Base-by-base conservation (phyloP, 2,888 invertebrate genomes). In the Drosophila leonis region DNA sequence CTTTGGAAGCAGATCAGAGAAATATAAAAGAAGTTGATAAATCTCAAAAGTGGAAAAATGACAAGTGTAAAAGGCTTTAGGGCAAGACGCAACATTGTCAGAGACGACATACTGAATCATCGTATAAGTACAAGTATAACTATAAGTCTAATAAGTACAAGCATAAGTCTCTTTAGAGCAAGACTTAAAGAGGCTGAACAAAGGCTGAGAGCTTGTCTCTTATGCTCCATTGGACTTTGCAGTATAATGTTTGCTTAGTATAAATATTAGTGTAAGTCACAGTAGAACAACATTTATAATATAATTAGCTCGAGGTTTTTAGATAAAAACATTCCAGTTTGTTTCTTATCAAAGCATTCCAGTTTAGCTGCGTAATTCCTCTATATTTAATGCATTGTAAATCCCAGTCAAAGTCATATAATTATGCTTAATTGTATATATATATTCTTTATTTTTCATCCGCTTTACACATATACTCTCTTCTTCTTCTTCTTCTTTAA, bases 361-460 rank as follows among this genome's bases (percentile, higher is more conserved):
- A 24, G 9, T 27, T 15, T 5, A 24, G 7, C 29, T 24, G 33
- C 27, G 33, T 44, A 37, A 37, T 46, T 44, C 6, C 20, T 33
- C 2, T 0, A 2, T 15, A 9, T 7, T 29, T 42, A 24, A 27
- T 13, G 29, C 52, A 35, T 9, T 48, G 35, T 54, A 15, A 48
- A 8, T 35, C 39, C 46, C 59, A 66, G 35, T 61, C 10, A 77
- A 80, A 75, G 60, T 42, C 72, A 7, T 57, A 54, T 10, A 10
- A 2, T 33, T 72, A 42, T 68, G 62, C 75, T 72, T 88, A 78
- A 55, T 74, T 42, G 48, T 75, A 82, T 65, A 61, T 80, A 77
- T 83, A 75, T 49, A 49, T 49, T 44, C 69, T 87, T 88, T 72
- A 80, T 73, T 82, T 54, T 73, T 66, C 57, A 74, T 63, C 57